Evolutionary conservation across 2,797 vertebrate species (phyloP).

Genomic region (Rallus crepitans): DNA sequence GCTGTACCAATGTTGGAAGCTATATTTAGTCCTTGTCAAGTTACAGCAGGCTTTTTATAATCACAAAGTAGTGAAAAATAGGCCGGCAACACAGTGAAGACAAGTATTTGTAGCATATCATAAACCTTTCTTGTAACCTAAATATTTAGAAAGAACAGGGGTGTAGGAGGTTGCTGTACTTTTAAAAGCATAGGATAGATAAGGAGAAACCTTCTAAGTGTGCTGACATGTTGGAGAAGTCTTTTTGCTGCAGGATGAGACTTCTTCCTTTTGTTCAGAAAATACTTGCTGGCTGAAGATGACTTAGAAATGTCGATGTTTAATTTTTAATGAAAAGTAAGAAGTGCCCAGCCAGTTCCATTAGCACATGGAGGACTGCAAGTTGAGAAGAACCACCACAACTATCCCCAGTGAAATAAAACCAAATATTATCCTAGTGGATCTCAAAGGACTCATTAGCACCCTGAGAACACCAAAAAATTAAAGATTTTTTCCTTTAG

Average conservation of each 20-base stretch:
- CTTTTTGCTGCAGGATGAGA: neutral
- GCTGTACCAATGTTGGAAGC: neutral
- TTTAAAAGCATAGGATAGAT: neutral
- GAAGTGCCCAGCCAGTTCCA: neutral
- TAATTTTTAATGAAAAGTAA: neutral
- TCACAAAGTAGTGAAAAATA: constrained; percentile 14
- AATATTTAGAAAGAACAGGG: constrained; percentile 27
- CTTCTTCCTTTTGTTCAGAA: neutral
- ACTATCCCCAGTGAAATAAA: neutral
- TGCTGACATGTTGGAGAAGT: neutral
- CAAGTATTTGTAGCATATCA: constrained; percentile 46
- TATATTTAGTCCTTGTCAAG: constrained; percentile 60
- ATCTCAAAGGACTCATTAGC: neutral
- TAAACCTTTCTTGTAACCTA: constrained; percentile 16
- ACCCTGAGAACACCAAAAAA: neutral
- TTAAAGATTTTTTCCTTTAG: neutral
- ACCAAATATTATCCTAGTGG: neutral
- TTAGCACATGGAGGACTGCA: neutral
- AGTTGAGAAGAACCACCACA: neutral
- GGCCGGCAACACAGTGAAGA: neutral
- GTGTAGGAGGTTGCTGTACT: neutral
- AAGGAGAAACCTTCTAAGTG: neutral
- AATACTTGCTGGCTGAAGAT: neutral
- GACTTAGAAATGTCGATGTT: neutral
- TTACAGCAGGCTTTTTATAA: constrained; percentile 47